A percentile compares a stretch with the other conserved stretches of the same genome.
Conservation (phyloP, 2,113 vertebrate species). For the Vimba vimba region DNA sequence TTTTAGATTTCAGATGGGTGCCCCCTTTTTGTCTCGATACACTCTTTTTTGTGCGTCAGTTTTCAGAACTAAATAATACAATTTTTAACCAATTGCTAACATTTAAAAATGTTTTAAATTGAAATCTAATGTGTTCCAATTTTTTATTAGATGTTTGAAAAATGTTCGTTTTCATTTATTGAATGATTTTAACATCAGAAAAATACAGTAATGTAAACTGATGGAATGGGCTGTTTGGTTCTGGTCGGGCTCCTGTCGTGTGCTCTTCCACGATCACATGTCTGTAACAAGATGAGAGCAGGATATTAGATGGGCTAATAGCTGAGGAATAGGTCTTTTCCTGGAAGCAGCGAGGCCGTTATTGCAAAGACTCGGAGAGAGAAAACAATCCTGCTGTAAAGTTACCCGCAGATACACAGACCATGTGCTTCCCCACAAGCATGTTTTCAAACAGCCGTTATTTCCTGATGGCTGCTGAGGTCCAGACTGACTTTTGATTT, state of each 20-base stretch:
- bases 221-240: neutral
- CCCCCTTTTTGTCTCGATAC: no score
- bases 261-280: neutral
- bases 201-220: neutral
- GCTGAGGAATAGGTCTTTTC: neutral
- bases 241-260: neutral
- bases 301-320: slow-evolving; percentile 15
- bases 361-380: neutral
- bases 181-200: neutral
- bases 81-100: no score
- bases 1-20: no score
- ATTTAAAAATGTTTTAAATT: no score
- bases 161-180: no score
- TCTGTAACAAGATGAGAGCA: slow-evolving; percentile 1
- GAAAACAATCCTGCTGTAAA: neutral
- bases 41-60: no score
- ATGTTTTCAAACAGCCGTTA: slow-evolving; percentile 2
- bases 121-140: no score
- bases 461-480: slow-evolving; percentile 43
- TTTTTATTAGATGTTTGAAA: no score
- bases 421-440: slow-evolving; percentile 14
- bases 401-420: neutral
- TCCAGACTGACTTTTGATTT: slow-evolving; percentile 69
- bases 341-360: neutral
- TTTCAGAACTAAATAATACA: no score